These are phyloP conservation scores for Trichomalopsis sarcophagae DNA, from an alignment of 1,140 invertebrate genomes.

Conservation along the genomic window DNA sequence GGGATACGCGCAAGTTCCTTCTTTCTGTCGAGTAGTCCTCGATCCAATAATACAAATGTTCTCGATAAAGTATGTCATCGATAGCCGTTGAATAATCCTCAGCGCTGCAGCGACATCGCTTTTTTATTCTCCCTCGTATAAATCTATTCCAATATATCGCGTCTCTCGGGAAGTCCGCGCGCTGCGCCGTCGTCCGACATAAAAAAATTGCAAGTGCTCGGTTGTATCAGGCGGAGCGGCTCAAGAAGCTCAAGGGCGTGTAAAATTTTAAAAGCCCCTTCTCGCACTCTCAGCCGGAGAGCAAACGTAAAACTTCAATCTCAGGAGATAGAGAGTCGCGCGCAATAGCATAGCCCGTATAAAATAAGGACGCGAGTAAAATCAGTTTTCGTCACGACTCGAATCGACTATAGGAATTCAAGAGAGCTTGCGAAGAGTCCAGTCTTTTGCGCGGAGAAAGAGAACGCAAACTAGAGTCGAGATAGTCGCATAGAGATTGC, in stretches of 20 bases:
- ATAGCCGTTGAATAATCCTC: conserved; percentile 6
- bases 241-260: conserved; percentile 18
- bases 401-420: conserved; percentile 29
- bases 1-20: no score
- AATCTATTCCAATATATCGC: conserved; percentile 19
- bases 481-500: conserved; percentile 35
- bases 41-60: no score
- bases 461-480: not conserved
- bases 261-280: conserved; percentile 27
- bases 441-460: not conserved
- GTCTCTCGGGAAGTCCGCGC: not conserved
- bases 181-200: not conserved
- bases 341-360: not conserved
- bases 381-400: conserved; percentile 51
- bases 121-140: conserved; percentile 11
- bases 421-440: not conserved
- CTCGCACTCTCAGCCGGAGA: not conserved
- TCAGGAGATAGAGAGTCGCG: not conserved
- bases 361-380: conserved; percentile 21
- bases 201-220: conserved; percentile 20
- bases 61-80: not conserved
- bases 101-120: not conserved
- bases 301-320: conserved; percentile 32
- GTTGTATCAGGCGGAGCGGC: not conserved
- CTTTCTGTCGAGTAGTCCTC: no score